Base-by-base conservation (phyloP, 2,888 invertebrate genomes). In the Spodoptera picta region DNA sequence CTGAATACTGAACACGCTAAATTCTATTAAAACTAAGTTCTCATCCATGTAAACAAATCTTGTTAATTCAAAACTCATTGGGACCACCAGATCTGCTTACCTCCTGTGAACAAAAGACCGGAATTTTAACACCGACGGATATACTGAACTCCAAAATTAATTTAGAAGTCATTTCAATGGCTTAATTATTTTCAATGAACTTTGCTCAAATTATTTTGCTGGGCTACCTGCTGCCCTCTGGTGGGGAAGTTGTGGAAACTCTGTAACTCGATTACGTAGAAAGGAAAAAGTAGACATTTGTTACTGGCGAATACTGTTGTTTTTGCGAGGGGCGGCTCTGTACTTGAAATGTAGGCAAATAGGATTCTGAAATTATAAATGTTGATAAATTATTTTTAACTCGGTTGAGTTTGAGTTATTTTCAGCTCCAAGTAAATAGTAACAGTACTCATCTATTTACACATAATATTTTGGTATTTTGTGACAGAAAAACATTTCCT, bases 121-220 rank as follows among this genome's bases (percentile, higher is more conserved):
- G 48, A 64, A 60, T 77, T 69, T 59, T 57, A 68, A 74, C 63
- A 73, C 69, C 65, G 70, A 44, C 62, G 62, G 65, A 69, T 62
- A 64, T 71, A 59, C 66, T 65, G 45, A 66, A 75, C 74, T 73
- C 74, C 58, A 70, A 83, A 85, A 83, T 84, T 86, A 86, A 83
- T 87, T 85, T 78, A 65, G 57, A 83, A 83, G 77, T 83, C 77
- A 82, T 82, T 79, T 77, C 72, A 76, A 81, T 74, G 68, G 77
- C 72, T 79, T 84, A 79, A 83, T 81, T 78, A 78, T 76, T 75
- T 72, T 71, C 58, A 60, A 68, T 59, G 50, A 77, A 77, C 60
- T 79, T 67, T 45, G 23, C 49, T 46, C 43, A 56, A 78, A 65
- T 70, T 64, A 79, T 73, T 73, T 69, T 64, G 64, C 65, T 67